Percentiles rank a stretch among this genome's conserved stretches.
Conservation (phyloP, 1,140 invertebrate species). For the Goniozus legneri region DNA sequence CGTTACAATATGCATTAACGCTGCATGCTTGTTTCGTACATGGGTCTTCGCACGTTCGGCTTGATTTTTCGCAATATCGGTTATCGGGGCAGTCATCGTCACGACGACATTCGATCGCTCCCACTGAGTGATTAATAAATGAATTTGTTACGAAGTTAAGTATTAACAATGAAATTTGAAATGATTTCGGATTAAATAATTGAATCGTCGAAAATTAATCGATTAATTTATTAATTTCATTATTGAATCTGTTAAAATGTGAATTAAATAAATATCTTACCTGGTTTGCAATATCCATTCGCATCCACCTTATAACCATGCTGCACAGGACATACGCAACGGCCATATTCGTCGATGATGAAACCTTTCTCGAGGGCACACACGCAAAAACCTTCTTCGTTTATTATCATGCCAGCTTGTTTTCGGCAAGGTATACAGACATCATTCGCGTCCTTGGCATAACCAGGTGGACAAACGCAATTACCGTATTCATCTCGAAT, state of each 20-base stretch:
- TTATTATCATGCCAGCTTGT: slow-evolving; percentile 70
- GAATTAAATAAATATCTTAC: slow-evolving; percentile 26
- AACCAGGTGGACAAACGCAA: slow-evolving; percentile 72
- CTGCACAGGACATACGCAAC: slow-evolving; percentile 72
- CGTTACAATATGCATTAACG: slow-evolving; percentile 74
- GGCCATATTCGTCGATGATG: slow-evolving; percentile 70
- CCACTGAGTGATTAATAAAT: slow-evolving; percentile 33
- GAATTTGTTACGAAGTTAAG: slow-evolving; percentile 3
- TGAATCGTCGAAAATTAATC: slow-evolving; percentile 4
- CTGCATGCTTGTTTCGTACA: slow-evolving; percentile 70
- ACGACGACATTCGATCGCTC: slow-evolving; percentile 62
- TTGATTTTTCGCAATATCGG: slow-evolving; percentile 67
- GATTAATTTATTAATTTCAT: slow-evolving; percentile 2
- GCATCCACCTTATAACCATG: slow-evolving; percentile 67
- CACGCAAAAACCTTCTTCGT: slow-evolving; percentile 73
- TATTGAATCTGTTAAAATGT: background rate
- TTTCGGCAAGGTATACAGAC: slow-evolving; percentile 71
- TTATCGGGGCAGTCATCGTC: slow-evolving; percentile 77
- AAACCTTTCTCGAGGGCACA: slow-evolving; percentile 74
- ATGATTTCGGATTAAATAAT: too few relatives aligned
- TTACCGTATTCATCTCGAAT: slow-evolving; percentile 66
- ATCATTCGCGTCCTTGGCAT: slow-evolving; percentile 71
- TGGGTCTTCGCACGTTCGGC: slow-evolving; percentile 71
- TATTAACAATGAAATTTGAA: slow-evolving; percentile 3
- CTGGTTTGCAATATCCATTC: slow-evolving; percentile 63